Conservation (phyloP, 2,888 invertebrate species). For the Drepanosiphum platanoidis region DNA sequence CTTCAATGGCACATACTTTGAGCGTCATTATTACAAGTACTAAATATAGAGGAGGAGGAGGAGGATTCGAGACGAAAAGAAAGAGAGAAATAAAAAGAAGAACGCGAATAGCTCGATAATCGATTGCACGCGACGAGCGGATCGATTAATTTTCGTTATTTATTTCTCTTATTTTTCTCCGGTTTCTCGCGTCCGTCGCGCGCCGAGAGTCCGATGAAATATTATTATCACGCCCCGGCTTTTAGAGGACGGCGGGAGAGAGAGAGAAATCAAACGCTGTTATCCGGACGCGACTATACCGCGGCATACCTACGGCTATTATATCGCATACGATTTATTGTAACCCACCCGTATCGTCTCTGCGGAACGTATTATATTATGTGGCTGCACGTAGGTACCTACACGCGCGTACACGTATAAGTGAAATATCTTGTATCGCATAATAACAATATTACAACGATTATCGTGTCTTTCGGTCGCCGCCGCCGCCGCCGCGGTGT, state of each 20-base stretch:
- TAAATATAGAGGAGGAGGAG: too few relatives aligned
- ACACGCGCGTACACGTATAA: not conserved
- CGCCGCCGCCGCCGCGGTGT: not conserved
- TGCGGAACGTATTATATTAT: too few relatives aligned
- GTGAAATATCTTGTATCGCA: not conserved
- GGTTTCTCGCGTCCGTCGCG: too few relatives aligned
- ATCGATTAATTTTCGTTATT: not conserved
- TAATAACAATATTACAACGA: not conserved
- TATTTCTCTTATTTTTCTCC: too few relatives aligned
- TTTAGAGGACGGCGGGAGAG: not conserved
- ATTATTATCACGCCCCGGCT: not conserved
- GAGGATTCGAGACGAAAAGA: not conserved
- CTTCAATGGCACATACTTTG: constrained; percentile 1
- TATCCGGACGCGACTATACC: too few relatives aligned
- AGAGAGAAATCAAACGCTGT: too few relatives aligned
- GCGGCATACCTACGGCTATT: too few relatives aligned
- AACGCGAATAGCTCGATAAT: not conserved
- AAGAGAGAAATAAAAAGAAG: not conserved
- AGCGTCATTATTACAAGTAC: not conserved
- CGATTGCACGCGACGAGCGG: not conserved
- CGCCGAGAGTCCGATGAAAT: not conserved
- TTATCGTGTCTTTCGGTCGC: too few relatives aligned
- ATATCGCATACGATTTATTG: too few relatives aligned
- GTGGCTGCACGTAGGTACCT: too few relatives aligned
- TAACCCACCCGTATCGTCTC: too few relatives aligned